Evolutionary conservation across 2,888 invertebrate species (phyloP), one percentile per base, ranked within the genome.

Genomic region (Caenorhabditis parvicauda): DNA sequence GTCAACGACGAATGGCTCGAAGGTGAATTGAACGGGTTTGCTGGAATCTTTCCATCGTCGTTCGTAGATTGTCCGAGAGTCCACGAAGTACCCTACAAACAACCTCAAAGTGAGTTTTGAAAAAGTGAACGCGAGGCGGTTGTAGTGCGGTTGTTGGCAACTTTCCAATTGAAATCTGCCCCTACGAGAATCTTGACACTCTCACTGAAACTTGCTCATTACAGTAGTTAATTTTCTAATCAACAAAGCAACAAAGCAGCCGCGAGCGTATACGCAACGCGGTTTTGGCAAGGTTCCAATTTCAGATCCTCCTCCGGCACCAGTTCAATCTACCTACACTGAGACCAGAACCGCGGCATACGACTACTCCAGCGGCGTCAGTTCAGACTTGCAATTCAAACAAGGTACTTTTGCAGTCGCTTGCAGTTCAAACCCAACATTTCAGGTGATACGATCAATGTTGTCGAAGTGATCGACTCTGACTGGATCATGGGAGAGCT

Each of bases 1-100:
- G 65, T 75, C 9, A 67, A 62, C 46, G 63, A 58, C 9, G 76
- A 78, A 50, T 78, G 78, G 78, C 52, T 76, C 2, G 63, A 68
- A n/a, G 78, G 78, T 12, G 67, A 74, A 37, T 49, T 50, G 9
- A 48, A 56, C 28, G 72, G 72, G n/a, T 52, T 54, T 29, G 37
- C 41, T 2, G 77, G 77, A 27, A 76, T 77, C 24, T 78, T 77
- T 46, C 77, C 77, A 0, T 44, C 55, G 17, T 70, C 55, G 38
- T 77, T 64, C 45, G 76, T 77, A 21, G 54, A 59, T 29, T 65
- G 70, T 42, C 70, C 62, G 3, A 52, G 47, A 27, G 52, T 64
- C 12, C 53, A 44, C 42, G 48, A 53, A 22, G 59, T 67, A 14
- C 64, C 67, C 2, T 24, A 28, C 37, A 54, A 46, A 7, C 25